A percentile compares a stretch with the other conserved stretches of the same genome.
These are phyloP conservation scores for Marisa cornuarietis DNA, from an alignment of 1,140 invertebrate species.

Conservation along the genomic window DNA sequence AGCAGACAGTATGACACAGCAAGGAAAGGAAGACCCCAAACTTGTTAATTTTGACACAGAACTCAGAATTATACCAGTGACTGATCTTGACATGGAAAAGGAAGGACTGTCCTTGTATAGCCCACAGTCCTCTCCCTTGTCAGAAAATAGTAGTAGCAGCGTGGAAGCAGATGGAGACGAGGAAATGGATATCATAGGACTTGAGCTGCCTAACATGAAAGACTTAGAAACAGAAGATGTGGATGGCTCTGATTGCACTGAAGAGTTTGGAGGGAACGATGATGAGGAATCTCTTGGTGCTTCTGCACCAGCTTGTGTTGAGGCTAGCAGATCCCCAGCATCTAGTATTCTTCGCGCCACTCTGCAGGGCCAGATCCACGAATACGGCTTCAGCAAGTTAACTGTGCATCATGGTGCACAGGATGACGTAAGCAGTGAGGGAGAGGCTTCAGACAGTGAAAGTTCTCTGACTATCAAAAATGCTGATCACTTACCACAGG, in stretches of 20 bases:
- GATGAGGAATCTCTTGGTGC: slow-evolving; percentile 3
- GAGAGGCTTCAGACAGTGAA: slow-evolving; percentile 1
- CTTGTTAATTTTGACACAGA: slow-evolving; percentile 17
- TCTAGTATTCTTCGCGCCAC: slow-evolving; percentile 9
- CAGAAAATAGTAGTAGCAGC: not conserved
- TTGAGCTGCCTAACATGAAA: slow-evolving; percentile 2
- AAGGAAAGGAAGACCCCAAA: not conserved
- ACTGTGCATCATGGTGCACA: slow-evolving; percentile 1
- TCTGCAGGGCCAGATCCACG: slow-evolving; percentile 10
- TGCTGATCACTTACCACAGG: not conserved
- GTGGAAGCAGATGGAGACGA: slow-evolving; percentile 16
- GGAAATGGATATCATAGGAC: slow-evolving; percentile 8
- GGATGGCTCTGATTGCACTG: slow-evolving; percentile 11
- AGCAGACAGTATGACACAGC: not conserved
- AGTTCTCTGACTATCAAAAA: not conserved
- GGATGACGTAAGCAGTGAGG: not conserved
- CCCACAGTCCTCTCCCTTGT: not conserved
- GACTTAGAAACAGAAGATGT: not conserved
- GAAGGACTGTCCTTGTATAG: slow-evolving; percentile 15
- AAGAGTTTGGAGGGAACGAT: slow-evolving; percentile 7
- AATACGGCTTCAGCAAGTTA: slow-evolving; percentile 1
- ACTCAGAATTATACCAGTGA: slow-evolving; percentile 20
- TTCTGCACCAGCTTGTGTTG: not conserved
- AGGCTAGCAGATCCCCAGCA: not conserved
- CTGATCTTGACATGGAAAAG: slow-evolving; percentile 16